phyloP scores from a whole-genome alignment of 2,797 vertebrate genomes.

The Leuciscus waleckii region DNA sequence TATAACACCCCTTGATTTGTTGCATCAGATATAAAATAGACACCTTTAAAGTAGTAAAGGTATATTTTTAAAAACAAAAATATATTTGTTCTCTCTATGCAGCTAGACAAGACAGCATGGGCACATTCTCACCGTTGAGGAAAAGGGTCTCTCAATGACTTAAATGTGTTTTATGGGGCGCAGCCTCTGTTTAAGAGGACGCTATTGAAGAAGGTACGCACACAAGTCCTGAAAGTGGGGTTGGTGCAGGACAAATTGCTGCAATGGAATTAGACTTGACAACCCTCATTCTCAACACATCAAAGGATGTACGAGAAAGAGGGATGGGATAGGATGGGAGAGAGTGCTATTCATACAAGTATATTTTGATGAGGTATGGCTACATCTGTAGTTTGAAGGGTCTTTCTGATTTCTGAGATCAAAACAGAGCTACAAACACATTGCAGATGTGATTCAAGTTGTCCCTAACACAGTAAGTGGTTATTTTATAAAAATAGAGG shows the following conservation, averaged over 20 bases:
- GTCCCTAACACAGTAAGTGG: background rate
- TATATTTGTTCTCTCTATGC: background rate
- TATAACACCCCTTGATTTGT: slow-evolving; percentile 40
- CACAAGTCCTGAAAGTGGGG: slow-evolving; percentile 34
- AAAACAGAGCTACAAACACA: background rate
- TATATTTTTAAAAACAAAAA: background rate
- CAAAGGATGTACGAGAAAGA: slow-evolving; percentile 37
- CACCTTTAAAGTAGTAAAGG: background rate
- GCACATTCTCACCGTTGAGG: background rate
- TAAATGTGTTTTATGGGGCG: slow-evolving; percentile 18
- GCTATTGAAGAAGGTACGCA: slow-evolving; percentile 22
- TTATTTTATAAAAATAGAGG: background rate
- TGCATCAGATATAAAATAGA: slow-evolving; percentile 29
- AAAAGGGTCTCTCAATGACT: background rate
- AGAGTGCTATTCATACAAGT: slow-evolving; percentile 50
- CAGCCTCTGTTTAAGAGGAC: slow-evolving; percentile 27
- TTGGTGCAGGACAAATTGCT: slow-evolving; percentile 34
- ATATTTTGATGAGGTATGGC: slow-evolving; percentile 36
- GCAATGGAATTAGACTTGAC: slow-evolving; percentile 36
- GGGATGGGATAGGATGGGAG: background rate
- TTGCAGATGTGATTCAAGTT: background rate
- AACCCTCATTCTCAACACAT: slow-evolving; percentile 43
- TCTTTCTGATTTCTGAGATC: background rate
- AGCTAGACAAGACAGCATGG: background rate
- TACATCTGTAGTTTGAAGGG: slow-evolving; percentile 17